Percentiles rank a stretch among this genome's conserved stretches.
These are phyloP conservation scores for Nyctereutes procyonoides DNA, from an alignment of 2,113 vertebrate genomes.

Conservation along the genomic window DNA sequence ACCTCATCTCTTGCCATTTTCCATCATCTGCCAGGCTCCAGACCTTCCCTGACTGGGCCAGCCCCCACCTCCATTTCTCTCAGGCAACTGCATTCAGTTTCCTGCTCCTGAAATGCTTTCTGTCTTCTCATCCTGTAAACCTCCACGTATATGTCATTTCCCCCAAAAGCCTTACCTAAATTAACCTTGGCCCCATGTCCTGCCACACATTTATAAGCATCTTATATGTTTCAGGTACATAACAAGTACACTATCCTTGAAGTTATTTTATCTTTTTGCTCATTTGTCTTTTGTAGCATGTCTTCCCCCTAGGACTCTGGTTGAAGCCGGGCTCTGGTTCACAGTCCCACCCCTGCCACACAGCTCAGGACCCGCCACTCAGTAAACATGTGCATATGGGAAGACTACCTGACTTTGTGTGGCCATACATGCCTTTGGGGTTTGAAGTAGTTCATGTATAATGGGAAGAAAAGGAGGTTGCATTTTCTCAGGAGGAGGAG, in stretches of 20 bases:
- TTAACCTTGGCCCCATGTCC: not conserved
- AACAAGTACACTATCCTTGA: no score
- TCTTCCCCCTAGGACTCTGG: no score
- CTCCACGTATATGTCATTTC: not conserved
- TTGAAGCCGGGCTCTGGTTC: not conserved
- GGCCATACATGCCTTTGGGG: not conserved
- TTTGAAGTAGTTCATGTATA: not conserved
- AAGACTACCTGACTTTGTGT: not conserved
- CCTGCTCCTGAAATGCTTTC: not conserved
- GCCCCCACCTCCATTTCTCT: not conserved
- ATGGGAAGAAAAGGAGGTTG: not conserved
- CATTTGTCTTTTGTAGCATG: not conserved
- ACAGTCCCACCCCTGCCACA: no score
- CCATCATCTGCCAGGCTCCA: no score
- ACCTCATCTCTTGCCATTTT: not conserved
- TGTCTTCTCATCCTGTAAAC: not conserved
- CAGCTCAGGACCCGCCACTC: not conserved
- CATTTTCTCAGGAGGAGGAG: not conserved
- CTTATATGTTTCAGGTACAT: not conserved
- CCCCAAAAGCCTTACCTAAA: not conserved
- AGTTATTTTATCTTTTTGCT: not conserved
- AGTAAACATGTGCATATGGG: not conserved
- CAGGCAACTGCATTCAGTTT: not conserved
- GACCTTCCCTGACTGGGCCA: fast-evolving
- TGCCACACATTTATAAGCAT: not conserved